Conservation (phyloP, 1,140 invertebrate species). For the Heterodera schachtii region DNA sequence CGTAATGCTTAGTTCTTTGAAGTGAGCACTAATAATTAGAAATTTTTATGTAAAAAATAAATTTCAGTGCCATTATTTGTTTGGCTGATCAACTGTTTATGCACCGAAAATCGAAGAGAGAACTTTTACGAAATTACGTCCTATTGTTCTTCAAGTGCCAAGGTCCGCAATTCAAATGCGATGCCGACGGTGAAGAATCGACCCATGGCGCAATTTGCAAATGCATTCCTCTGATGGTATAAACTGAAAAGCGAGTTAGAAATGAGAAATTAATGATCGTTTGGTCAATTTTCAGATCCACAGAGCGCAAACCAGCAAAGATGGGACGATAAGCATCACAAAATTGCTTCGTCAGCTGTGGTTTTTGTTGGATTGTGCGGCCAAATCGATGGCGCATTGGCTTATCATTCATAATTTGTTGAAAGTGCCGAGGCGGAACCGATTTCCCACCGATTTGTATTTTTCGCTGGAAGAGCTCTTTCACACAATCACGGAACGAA, state of each 20-base stretch:
- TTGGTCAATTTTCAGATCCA: conserved; percentile 39
- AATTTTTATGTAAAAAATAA: background rate
- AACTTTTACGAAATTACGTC: conserved; percentile 48
- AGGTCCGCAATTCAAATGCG: background rate
- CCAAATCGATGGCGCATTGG: conserved; percentile 58
- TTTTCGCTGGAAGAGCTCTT: conserved; percentile 42
- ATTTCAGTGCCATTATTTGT: conserved; percentile 33
- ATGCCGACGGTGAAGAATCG: conserved; percentile 38
- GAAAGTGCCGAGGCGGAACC: conserved; percentile 39
- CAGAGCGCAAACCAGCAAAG: background rate
- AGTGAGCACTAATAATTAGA: conserved; percentile 7
- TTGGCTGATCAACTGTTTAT: conserved; percentile 30
- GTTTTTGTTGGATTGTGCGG: conserved; percentile 57
- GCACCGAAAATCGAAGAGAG: conserved; percentile 27
- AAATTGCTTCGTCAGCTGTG: conserved; percentile 54
- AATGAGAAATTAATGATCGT: too few species aligned
- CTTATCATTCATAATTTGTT: conserved; percentile 46
- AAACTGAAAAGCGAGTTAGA: too few species aligned
- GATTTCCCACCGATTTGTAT: conserved; percentile 36
- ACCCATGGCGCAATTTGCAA: conserved; percentile 49
- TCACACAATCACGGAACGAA: conserved; percentile 34
- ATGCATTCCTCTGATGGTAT: conserved; percentile 46
- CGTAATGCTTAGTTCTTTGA: conserved; percentile 22
- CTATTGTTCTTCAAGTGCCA: conserved; percentile 39
- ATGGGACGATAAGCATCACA: conserved; percentile 22